Conservation (phyloP, 2,113 vertebrate genomes). For the Osmerus eperlanus region DNA sequence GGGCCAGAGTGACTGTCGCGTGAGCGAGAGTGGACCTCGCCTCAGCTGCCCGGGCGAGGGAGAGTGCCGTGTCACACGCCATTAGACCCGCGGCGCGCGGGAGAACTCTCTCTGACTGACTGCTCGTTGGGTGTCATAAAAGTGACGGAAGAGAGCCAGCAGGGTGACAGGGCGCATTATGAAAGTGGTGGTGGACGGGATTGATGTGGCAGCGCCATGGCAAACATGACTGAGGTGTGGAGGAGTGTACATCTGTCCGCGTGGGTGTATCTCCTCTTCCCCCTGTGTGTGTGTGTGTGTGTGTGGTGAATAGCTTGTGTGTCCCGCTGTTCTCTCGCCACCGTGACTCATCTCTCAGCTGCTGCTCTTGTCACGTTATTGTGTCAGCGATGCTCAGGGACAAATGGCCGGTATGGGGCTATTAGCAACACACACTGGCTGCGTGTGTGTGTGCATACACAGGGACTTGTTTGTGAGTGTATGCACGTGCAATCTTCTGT, state of each 20-base stretch:
- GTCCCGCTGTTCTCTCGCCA: slow-evolving; percentile 1
- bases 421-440: slow-evolving; percentile 30
- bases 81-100: not conserved
- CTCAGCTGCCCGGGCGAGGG: not conserved
- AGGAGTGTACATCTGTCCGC: not conserved
- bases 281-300: not conserved
- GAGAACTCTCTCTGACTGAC: not conserved
- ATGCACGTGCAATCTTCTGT: not conserved
- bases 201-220: not conserved
- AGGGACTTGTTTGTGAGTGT: not conserved
- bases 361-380: not conserved
- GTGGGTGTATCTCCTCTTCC: not conserved
- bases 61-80: not conserved
- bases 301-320: not conserved
- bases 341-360: slow-evolving; percentile 28
- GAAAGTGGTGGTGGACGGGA: not conserved
- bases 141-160: not conserved
- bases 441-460: slow-evolving; percentile 1
- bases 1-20: not conserved
- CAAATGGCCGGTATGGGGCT: slow-evolving; percentile 17
- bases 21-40: not conserved
- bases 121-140: slow-evolving; percentile 12
- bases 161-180: not conserved
- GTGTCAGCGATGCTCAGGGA: not conserved
- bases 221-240: not conserved